phyloP scores from a whole-genome alignment of 2,888 invertebrate species.

The Cantharis rustica region DNA sequence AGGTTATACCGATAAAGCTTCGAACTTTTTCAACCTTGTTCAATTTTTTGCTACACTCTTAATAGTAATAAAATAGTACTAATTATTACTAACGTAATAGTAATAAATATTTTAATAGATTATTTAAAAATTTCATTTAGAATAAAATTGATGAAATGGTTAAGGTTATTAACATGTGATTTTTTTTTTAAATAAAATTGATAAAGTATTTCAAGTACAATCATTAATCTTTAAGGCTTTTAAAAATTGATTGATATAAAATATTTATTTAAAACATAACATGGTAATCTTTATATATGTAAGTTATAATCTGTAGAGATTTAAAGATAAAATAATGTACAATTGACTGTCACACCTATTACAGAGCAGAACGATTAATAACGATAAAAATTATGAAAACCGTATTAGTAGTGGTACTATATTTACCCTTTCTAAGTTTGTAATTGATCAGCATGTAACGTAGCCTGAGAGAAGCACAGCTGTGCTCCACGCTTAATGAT shows the following conservation, averaged over 20 bases:
- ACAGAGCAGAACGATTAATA: background rate
- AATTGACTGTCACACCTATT: background rate
- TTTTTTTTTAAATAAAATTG: no score
- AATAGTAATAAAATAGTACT: no score
- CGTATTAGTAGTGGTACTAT: slow-evolving; percentile 5
- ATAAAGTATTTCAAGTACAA: background rate
- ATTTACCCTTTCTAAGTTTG: slow-evolving; percentile 32
- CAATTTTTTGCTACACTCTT: background rate
- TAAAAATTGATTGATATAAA: background rate
- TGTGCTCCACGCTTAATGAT: slow-evolving; percentile 50
- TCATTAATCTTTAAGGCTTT: background rate
- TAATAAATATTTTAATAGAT: background rate
- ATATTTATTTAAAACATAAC: background rate
- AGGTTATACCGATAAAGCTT: background rate
- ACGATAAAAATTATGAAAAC: background rate
- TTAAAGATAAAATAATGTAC: background rate
- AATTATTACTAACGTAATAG: no score
- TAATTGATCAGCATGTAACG: slow-evolving; percentile 49
- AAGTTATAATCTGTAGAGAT: background rate
- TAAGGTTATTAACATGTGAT: no score
- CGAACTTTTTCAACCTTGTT: background rate
- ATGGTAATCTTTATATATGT: background rate
- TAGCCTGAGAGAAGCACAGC: slow-evolving; percentile 49
- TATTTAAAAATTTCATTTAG: background rate
- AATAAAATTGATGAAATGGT: background rate